Conservation (phyloP, 1,140 invertebrate species). For the Zaprionus ornatus region DNA sequence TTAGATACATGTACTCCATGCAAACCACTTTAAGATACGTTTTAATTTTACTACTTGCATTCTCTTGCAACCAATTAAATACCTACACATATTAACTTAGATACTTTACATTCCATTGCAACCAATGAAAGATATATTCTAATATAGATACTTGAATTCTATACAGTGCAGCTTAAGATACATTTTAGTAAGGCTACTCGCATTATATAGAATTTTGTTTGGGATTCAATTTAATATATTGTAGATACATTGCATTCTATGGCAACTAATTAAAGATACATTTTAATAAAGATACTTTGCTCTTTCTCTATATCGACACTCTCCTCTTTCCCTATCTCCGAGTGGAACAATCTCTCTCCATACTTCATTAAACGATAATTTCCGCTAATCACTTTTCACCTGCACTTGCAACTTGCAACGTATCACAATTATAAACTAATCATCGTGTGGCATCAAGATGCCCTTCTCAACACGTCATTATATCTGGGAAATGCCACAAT, state of each 20-base stretch:
- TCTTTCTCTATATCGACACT: background rate
- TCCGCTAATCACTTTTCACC: constrained; percentile 30
- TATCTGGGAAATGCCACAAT: constrained; percentile 46
- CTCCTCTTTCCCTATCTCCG: background rate
- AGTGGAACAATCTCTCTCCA: constrained; percentile 11
- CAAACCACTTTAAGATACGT: background rate
- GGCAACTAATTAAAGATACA: background rate
- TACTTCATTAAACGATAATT: constrained; percentile 61
- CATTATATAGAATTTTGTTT: too few species aligned
- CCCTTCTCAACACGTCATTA: constrained; percentile 72
- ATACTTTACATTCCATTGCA: too few species aligned
- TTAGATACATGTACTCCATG: too few species aligned
- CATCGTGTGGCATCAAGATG: constrained; percentile 62
- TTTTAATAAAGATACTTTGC: background rate
- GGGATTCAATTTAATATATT: too few species aligned
- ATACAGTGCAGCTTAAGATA: too few species aligned
- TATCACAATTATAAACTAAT: constrained; percentile 78
- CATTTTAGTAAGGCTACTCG: too few species aligned
- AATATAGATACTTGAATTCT: background rate
- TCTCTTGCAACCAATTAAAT: too few species aligned
- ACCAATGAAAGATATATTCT: background rate
- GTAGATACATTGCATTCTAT: too few species aligned
- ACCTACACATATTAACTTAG: too few species aligned
- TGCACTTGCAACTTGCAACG: constrained; percentile 19
- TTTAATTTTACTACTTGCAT: background rate